phyloP scores from a whole-genome alignment of 2,113 vertebrate species.

The Podarcis cretensis region DNA sequence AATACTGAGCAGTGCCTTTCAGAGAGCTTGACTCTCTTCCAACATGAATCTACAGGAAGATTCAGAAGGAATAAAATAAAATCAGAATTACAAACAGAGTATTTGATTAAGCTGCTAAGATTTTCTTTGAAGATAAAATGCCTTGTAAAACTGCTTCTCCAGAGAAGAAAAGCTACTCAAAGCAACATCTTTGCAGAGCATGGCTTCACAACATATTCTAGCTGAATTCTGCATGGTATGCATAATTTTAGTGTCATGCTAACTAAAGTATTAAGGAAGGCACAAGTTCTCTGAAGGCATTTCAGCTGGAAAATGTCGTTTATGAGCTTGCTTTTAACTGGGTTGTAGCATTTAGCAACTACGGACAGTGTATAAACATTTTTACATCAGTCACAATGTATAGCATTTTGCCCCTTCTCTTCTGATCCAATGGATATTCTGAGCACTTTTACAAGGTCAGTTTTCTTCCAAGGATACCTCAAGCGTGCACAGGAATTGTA shows the following conservation, averaged over 20 bases:
- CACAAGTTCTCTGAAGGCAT: not conserved
- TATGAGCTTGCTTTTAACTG: not conserved
- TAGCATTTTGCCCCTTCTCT: not conserved
- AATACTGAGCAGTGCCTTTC: not conserved
- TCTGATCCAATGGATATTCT: not conserved
- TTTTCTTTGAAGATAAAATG: constrained; percentile 2
- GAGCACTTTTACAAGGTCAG: not conserved
- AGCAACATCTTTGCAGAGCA: not conserved
- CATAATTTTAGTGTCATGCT: not conserved
- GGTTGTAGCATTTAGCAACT: not conserved
- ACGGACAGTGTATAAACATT: not conserved
- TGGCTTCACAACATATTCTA: not conserved
- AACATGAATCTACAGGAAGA: constrained; percentile 3
- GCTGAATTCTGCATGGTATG: not conserved
- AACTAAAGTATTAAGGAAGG: not conserved
- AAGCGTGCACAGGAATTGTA: not conserved
- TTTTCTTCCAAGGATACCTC: not conserved
- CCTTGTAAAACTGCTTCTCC: not conserved
- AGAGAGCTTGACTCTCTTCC: not conserved
- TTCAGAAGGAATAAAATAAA: not conserved
- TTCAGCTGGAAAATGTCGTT: not conserved
- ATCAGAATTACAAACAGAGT: not conserved
- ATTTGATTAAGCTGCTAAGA: not conserved
- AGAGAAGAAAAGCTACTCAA: not conserved
- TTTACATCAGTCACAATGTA: not conserved